phyloP scores from a whole-genome alignment of 2,113 vertebrate genomes.

The Prinia subflava region DNA sequence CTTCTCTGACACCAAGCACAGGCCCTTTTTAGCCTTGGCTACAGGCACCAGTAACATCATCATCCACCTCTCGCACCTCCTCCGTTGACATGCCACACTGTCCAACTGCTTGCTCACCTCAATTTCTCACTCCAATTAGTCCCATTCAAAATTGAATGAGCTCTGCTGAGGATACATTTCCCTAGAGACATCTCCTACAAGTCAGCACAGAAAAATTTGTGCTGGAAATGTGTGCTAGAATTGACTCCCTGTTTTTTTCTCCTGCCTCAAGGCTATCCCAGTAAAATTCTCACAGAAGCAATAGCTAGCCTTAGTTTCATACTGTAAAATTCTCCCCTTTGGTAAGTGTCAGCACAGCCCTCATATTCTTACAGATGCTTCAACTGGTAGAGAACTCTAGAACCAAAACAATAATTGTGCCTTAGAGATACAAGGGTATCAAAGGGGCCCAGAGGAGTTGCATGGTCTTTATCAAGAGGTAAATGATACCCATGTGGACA shows the following conservation, averaged over 20 bases:
- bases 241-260: background rate
- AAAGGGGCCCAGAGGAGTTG: background rate
- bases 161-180: background rate
- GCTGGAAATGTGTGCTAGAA: background rate
- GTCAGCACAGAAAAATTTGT: background rate
- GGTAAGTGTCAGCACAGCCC: background rate
- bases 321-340: background rate
- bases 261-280: background rate
- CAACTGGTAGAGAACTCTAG: background rate
- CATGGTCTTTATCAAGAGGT: background rate
- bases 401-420: background rate
- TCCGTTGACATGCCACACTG: background rate
- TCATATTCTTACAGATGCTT: background rate
- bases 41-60: background rate
- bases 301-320: background rate
- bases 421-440: background rate
- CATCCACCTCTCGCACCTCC: background rate
- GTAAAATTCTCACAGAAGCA: background rate
- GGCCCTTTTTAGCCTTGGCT: background rate
- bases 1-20: background rate
- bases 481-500: background rate
- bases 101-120: background rate
- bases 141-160: background rate
- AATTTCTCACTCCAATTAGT: background rate
- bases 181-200: background rate